Evolutionary conservation across 2,888 invertebrate genomes (phyloP), one percentile per base, ranked within the genome.

Genomic region (Athripsodes cinereus): DNA sequence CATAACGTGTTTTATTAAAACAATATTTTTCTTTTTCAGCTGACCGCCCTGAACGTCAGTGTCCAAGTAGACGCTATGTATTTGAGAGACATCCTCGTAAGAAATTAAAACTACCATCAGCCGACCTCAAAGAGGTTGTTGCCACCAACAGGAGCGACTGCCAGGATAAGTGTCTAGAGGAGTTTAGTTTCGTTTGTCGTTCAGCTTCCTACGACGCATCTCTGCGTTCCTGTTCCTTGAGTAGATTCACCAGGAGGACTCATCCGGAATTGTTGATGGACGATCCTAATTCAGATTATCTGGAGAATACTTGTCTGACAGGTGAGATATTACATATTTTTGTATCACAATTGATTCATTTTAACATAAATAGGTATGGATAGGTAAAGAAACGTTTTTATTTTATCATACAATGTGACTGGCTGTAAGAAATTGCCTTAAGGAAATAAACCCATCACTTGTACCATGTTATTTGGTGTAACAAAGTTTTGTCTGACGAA

Each of bases 231-330:
- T 94, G 94, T 68, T 86, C 87, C 8, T 72, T 94, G 34, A 92
- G 91, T 69, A 72, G 83, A 69, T 92, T 91, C 69, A 94, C 93
- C 0, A 78, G 92, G 66, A 80, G 93, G 68, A 92, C 92, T 0
- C 92, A 92, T 71, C 92, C 93, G 0, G 90, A 91, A 67, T 74
- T 90, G 11, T 74, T 93, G 51, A 88, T 90, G 71, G 90, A 92
- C 67, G 92, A 93, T 69, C 87, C 91, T 1, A 90, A 90, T 69
- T 87, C 90, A 1, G 93, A 94, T 71, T 94, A 94, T 72, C 77
- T 94, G 68, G 94, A 94, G 78, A 94, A 94, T 69, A 91, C 92
- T 51, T 94, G 94, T 70, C 75, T 94, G 11, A 92, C 90, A 69
- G 89, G 93, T 92, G 78, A 71, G 34, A n/a, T n/a, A n/a, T n/a